Base-by-base conservation (phyloP, 2,113 vertebrate genomes). In the Solea senegalensis region DNA sequence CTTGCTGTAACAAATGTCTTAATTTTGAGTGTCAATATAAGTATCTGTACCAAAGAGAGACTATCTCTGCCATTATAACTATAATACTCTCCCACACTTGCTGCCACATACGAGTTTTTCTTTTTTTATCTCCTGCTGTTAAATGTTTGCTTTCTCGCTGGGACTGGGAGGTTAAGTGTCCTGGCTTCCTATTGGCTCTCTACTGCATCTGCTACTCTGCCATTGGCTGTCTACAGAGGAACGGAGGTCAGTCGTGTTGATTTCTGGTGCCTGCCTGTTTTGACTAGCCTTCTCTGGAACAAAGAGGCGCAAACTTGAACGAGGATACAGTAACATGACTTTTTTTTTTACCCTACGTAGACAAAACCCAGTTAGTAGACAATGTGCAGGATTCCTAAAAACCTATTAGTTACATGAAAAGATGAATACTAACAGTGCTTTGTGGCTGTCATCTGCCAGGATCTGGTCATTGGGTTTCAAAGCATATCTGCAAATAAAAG, bases 381-480 rank as follows among this genome's bases (percentile, higher is more conserved):
- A 6, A 26, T n/a, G n/a, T 46, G 10, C 8, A 11, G 51, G 28
- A 41, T n/a, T 39, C 57, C 40, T 3, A 16, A 26, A 11, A 57
- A 11, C 7, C 49, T 14, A 21, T 41, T 58, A 15, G 46, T 5
- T 57, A 74, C n/a, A 70, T 11, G 7, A 70, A 56, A 26, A 53
- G 41, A 48, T 66, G 49, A 13, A 78, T 87, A 92, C 97, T 90
- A 91, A 99, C 98, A 99, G 88, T 79, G 94, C 95, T 92, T 99
- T 98, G 91, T 99, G 98, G 70, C 96, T 98, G 39, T 97, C 97
- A 74, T 98, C 97, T 65, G 98, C 97, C 93, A 99, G 89, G 86
- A 99, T 99, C 89, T 98, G 97, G 92, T 99, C 96, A 7, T 99
- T 97, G 72, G 96, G 90, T 91, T 99, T 98, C 91, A 99, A 92